Conservation (phyloP, 2,797 vertebrate species). For the Monodelphis domestica region DNA sequence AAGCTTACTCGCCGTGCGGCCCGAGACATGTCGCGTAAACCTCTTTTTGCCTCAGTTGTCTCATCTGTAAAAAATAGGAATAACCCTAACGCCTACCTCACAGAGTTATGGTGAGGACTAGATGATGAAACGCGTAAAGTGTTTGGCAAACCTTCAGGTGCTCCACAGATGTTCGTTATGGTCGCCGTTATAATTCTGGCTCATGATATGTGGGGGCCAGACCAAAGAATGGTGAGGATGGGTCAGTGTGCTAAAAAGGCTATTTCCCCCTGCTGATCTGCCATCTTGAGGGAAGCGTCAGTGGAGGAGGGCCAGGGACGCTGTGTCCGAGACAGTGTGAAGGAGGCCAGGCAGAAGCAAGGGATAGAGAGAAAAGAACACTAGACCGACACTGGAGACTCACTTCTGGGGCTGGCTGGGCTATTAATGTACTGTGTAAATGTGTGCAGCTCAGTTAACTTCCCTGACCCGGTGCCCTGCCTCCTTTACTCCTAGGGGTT, state of each 20-base stretch:
- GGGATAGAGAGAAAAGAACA: background rate
- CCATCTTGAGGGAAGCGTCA: slow-evolving; percentile 29
- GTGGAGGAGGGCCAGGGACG: background rate
- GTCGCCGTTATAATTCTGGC: background rate
- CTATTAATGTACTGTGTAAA: background rate
- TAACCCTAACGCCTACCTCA: background rate
- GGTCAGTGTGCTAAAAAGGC: slow-evolving; percentile 32
- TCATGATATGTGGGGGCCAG: background rate
- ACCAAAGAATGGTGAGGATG: slow-evolving; percentile 30
- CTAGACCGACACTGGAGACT: background rate
- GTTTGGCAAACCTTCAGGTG: background rate
- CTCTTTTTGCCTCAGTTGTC: background rate
- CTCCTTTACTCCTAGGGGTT: background rate
- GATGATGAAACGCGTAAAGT: background rate
- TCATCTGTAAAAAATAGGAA: background rate
- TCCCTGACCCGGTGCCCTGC: background rate
- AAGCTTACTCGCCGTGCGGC: background rate
- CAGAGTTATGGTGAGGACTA: background rate
- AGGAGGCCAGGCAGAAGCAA: background rate
- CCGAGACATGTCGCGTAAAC: background rate
- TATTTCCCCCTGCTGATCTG: slow-evolving; percentile 59
- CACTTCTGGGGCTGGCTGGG: background rate
- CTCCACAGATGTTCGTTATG: background rate
- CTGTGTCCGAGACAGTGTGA: background rate
- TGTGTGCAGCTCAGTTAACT: background rate